Percentiles rank a stretch among this genome's conserved stretches.
Evolutionary conservation across 2,888 invertebrate species (phyloP).

Genomic region (Cheiracanthium punctorium): DNA sequence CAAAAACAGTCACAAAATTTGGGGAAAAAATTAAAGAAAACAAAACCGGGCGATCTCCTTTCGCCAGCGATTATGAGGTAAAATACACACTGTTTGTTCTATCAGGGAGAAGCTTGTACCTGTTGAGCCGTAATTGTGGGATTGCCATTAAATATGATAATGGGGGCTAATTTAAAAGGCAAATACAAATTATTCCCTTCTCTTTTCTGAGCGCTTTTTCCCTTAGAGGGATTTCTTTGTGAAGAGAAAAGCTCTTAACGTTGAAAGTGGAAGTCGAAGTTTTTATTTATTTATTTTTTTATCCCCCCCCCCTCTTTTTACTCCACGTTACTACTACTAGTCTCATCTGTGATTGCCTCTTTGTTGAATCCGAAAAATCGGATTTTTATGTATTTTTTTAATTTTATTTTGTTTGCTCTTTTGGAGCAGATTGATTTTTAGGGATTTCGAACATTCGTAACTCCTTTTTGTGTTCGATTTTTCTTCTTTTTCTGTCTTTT

Average conservation of each 20-base stretch:
- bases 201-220: conserved; percentile 63
- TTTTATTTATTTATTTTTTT: too few species aligned
- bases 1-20: conserved; percentile 59
- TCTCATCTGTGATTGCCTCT: conserved; percentile 62
- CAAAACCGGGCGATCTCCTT: conserved; percentile 22
- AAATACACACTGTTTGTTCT: conserved; percentile 59
- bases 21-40: conserved; percentile 29
- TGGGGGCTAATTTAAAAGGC: conserved; percentile 70
- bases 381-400: conserved; percentile 53
- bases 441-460: conserved; percentile 56
- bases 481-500: conserved; percentile 14
- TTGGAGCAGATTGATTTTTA: conserved; percentile 64
- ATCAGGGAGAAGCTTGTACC: conserved; percentile 60
- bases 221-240: conserved; percentile 64
- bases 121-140: conserved; percentile 70
- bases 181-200: conserved; percentile 70
- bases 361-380: conserved; percentile 69
- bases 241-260: conserved; percentile 66
- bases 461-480: conserved; percentile 25
- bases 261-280: conserved; percentile 68
- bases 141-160: conserved; percentile 70
- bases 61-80: conserved; percentile 3
- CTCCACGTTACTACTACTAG: conserved; percentile 27
- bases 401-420: conserved; percentile 59
- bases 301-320: conserved; percentile 33